A percentile compares a stretch with the other conserved stretches of the same genome.
phyloP scores from a whole-genome alignment of 2,797 vertebrate species.

The Microchirus variegatus region DNA sequence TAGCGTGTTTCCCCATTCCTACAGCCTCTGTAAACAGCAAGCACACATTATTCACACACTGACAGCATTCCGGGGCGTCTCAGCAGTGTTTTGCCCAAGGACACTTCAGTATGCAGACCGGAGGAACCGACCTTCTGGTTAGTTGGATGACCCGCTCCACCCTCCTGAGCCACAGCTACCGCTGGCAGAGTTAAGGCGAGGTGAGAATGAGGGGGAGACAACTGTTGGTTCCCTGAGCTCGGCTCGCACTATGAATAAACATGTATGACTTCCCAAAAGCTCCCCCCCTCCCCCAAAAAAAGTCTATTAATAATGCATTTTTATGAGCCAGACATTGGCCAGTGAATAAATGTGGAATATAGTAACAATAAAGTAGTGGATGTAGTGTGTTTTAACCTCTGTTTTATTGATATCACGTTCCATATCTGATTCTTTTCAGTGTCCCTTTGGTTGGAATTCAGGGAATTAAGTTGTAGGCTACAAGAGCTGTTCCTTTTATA shows the following conservation, averaged over 20 bases:
- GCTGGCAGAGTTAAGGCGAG: constrained; percentile 13
- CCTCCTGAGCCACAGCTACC: neutral
- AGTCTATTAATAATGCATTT: constrained; percentile 74
- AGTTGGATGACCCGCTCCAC: neutral
- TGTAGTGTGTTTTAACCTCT: neutral
- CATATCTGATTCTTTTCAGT: too few species aligned
- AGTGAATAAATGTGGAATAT: constrained; percentile 46
- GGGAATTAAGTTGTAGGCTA: too few species aligned
- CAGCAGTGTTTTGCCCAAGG: neutral
- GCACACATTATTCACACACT: neutral
- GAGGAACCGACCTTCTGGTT: neutral
- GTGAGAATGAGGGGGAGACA: constrained; percentile 20
- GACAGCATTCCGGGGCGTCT: neutral
- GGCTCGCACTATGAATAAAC: constrained; percentile 72
- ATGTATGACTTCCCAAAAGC: constrained; percentile 61
- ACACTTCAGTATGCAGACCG: neutral
- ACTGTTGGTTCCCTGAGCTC: constrained; percentile 43
- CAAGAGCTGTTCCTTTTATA: too few species aligned
- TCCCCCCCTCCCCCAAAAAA: too few species aligned
- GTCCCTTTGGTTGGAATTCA: too few species aligned
- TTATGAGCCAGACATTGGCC: constrained; percentile 28
- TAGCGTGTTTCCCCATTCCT: constrained; percentile 14
- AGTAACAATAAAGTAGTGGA: constrained; percentile 3
- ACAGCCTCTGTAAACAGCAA: neutral
- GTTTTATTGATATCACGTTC: neutral